Conservation (phyloP, 2,113 vertebrate genomes). For the Trochalopteron elliotii region DNA sequence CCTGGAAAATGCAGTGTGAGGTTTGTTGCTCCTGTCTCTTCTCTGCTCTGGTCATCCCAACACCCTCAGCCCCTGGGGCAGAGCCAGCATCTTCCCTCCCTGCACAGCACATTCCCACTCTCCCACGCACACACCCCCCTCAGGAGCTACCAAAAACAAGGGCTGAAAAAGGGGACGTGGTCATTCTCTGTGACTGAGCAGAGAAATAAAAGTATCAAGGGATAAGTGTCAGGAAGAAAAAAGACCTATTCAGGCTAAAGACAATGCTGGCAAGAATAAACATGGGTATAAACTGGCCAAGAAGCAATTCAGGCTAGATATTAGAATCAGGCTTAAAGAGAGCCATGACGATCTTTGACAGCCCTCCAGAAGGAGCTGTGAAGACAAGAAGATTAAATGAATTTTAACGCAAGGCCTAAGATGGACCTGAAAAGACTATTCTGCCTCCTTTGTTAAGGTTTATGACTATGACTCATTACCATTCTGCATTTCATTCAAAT, state of each 20-base stretch:
- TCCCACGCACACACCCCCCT: not conserved
- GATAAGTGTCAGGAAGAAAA: constrained; percentile 48
- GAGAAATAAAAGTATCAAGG: constrained; percentile 18
- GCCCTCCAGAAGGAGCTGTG: not conserved
- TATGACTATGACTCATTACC: constrained; percentile 36
- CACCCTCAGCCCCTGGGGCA: not conserved
- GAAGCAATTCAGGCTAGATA: constrained; percentile 15
- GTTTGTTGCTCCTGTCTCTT: not conserved
- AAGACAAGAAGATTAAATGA: constrained; percentile 13
- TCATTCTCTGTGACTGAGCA: constrained; percentile 9
- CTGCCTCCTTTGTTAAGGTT: constrained; percentile 25
- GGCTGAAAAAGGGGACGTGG: not conserved
- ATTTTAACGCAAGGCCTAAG: not conserved
- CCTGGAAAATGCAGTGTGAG: not conserved
- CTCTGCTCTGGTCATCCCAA: not conserved
- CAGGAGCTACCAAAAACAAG: not conserved
- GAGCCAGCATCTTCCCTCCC: not conserved
- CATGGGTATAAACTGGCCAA: not conserved
- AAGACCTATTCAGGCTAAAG: constrained; percentile 42
- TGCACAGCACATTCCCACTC: not conserved
- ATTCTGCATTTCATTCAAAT: constrained; percentile 34
- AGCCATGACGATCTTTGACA: not conserved
- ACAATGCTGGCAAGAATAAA: constrained; percentile 50
- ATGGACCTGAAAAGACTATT: not conserved
- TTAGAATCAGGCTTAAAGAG: constrained; percentile 17